Conservation (phyloP, 2,888 invertebrate genomes). For the Abrostola triplasia region DNA sequence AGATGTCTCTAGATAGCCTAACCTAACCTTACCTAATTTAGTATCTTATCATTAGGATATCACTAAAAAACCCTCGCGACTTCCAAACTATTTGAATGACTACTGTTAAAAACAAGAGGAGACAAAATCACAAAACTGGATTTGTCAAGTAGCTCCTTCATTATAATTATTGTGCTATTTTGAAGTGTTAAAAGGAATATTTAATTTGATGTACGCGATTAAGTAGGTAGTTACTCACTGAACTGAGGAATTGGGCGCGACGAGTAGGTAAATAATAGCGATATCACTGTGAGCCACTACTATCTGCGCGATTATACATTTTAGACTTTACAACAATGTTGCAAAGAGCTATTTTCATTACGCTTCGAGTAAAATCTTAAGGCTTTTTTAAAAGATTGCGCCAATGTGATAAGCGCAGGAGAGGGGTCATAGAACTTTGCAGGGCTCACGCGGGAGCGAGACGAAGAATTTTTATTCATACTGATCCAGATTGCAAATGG, state of each 20-base stretch:
- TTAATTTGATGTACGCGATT: not conserved
- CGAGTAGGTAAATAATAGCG: constrained; percentile 67
- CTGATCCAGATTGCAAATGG: constrained; percentile 34
- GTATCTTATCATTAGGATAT: constrained; percentile 35
- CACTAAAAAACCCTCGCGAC: constrained; percentile 2
- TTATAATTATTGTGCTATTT: not conserved
- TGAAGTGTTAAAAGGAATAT: not conserved
- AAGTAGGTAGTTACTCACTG: constrained; percentile 28
- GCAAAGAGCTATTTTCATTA: constrained; percentile 50
- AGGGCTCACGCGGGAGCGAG: constrained; percentile 67
- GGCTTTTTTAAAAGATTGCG: constrained; percentile 64
- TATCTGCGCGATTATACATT: constrained; percentile 25
- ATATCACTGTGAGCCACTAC: constrained; percentile 67
- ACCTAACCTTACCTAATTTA: constrained; percentile 50
- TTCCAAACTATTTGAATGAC: too few relatives aligned
- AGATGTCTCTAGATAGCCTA: constrained; percentile 42
- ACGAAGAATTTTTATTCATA: constrained; percentile 44
- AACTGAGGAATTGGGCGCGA: constrained; percentile 67
- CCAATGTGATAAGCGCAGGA: constrained; percentile 80
- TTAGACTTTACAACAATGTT: constrained; percentile 43
- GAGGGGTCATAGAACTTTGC: constrained; percentile 84
- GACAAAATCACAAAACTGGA: too few relatives aligned
- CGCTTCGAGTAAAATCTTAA: constrained; percentile 53
- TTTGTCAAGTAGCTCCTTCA: too few relatives aligned
- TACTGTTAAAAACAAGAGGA: too few relatives aligned